phyloP scores from a whole-genome alignment of 2,888 invertebrate genomes.

The Plagodis pulveraria region DNA sequence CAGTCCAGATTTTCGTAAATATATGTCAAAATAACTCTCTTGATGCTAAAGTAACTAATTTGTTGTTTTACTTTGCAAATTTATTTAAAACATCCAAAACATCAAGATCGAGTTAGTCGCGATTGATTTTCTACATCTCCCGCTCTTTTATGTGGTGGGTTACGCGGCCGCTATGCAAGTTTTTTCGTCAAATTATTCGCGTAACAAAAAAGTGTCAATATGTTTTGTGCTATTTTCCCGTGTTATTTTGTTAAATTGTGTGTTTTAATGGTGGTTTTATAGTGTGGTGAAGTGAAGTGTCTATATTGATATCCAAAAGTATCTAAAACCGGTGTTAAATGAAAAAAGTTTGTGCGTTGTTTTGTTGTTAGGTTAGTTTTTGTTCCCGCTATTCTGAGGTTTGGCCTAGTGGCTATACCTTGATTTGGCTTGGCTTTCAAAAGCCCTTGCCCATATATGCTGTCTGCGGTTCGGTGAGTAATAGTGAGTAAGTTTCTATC shows the following conservation, averaged over 20 bases:
- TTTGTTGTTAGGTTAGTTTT: constrained; percentile 76
- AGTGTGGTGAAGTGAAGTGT: constrained; percentile 30
- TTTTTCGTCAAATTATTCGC: constrained; percentile 49
- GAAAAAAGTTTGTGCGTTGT: constrained; percentile 53
- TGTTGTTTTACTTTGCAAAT: constrained; percentile 68
- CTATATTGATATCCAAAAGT: constrained; percentile 13
- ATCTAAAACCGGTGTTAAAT: constrained; percentile 36
- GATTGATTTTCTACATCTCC: constrained; percentile 40
- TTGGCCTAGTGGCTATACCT: constrained; percentile 26
- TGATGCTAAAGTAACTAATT: constrained; percentile 71
- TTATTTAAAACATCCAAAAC: constrained; percentile 46
- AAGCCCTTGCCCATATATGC: constrained; percentile 46
- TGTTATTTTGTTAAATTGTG: constrained; percentile 47
- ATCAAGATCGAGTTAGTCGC: constrained; percentile 70
- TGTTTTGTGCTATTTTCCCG: constrained; percentile 71
- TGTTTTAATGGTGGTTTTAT: constrained; percentile 26
- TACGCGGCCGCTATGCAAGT: constrained; percentile 38
- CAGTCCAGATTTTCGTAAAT: neutral
- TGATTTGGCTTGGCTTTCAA: constrained; percentile 7
- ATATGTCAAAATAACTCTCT: constrained; percentile 75
- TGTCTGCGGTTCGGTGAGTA: constrained; percentile 78
- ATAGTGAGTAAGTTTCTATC: constrained; percentile 70
- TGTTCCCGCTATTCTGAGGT: constrained; percentile 75
- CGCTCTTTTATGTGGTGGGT: constrained; percentile 32
- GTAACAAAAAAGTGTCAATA: constrained; percentile 67